A percentile compares a stretch with the other conserved stretches of the same genome.
These are phyloP conservation scores for Setophaga kirtlandii DNA, from an alignment of 2,113 vertebrate species.

Conservation along the genomic window DNA sequence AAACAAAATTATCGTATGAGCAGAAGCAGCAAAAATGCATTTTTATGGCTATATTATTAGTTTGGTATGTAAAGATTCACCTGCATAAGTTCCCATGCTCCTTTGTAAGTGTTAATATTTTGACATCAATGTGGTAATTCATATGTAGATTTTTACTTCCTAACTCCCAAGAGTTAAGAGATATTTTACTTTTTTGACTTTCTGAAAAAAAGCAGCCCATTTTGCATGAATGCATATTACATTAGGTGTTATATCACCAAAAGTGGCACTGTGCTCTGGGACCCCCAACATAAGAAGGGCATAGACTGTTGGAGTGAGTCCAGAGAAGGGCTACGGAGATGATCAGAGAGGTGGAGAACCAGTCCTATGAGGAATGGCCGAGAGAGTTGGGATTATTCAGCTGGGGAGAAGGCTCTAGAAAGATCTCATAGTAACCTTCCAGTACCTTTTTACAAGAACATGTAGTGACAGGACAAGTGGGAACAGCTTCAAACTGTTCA, in stretches of 20 bases:
- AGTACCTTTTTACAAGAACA: neutral
- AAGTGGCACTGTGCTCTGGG: neutral
- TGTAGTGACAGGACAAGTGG: neutral
- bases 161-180: neutral
- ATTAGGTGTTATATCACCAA: neutral
- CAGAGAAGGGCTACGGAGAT: accelerated
- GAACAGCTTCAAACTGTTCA: neutral
- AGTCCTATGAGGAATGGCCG: neutral
- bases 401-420: neutral
- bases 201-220: neutral
- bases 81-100: neutral
- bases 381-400: neutral
- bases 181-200: neutral
- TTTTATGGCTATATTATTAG: slow-evolving; percentile 13
- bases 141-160: neutral
- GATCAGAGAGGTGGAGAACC: neutral
- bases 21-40: slow-evolving; percentile 29
- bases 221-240: neutral
- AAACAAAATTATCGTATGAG: slow-evolving; percentile 42
- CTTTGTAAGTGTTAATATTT: neutral
- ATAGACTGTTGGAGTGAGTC: neutral
- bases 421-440: neutral
- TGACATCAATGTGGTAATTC: neutral
- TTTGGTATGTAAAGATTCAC: slow-evolving; percentile 44
- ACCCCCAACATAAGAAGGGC: neutral